Base-by-base conservation (phyloP, 2,797 vertebrate species). In the Lophius americanus region DNA sequence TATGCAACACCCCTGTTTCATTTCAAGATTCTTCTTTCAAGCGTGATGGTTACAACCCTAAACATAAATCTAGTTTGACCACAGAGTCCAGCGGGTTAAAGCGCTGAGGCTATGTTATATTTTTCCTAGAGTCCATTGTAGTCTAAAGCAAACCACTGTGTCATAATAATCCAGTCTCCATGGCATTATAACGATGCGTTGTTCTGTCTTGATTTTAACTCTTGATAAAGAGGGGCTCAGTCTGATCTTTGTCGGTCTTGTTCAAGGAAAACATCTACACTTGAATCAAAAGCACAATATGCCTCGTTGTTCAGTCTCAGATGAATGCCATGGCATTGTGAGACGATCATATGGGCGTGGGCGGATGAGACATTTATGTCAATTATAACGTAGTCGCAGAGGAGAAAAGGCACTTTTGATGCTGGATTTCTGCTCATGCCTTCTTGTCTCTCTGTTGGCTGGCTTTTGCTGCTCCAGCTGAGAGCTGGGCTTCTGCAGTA, bases 251-350 rank as follows among this genome's bases (percentile, higher is more conserved):
- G 51, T 59, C 50, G 35, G 37, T 72, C 61, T 64, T 78, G 76
- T 89, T 82, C 51, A 77, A 55, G 61, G 78, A 76, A 75, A 81
- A 70, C 33, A 53, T 60, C 13, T 51, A 71, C 62, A 33, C 73
- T 78, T 60, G 51, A 63, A 43, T 35, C 56, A 54, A 51, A 67
- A 67, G 64, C 67, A 89, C 83, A 93, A 88, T 85, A 68, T 46
- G 65, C 41, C 74, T 69, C 67, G 68, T 90, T 93, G 91, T 93
- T 89, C 79, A 47, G 10, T 46, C 66, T 14, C 23, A 68, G 68
- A 85, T 83, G 90, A 91, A 91, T 89, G 82, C 75, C 2, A 3
- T 53, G 73, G 76, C 81, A 67, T 88, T 89, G 88, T 86, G 70
- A 73, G 73, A 56, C 63, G 68, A 69, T 46, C n/a, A 6, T 82